Evolutionary conservation across 2,888 invertebrate genomes (phyloP), one percentile per base, ranked within the genome.

Genomic region (Poecilus cupreus): DNA sequence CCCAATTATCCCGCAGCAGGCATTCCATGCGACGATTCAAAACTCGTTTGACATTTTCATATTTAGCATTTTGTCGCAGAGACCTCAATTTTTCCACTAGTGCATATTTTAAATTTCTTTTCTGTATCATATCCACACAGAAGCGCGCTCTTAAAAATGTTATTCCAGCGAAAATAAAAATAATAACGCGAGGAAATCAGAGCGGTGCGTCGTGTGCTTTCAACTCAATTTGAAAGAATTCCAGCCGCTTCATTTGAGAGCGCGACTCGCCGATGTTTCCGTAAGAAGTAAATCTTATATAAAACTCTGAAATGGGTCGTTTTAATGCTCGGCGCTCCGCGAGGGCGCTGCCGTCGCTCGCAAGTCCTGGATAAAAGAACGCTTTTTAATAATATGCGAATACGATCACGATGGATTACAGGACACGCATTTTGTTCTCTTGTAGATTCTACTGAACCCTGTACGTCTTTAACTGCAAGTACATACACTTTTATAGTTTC

Each of bases 101-200:
- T 13, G 26, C 13, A 32, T 32, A 64, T 32, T 64, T 32, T 64
- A 32, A 32, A 64, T 26, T 32, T 32, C 32, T 13, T 64, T 64
- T 32, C 32, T 5, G 49, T 18, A 54, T 54, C 16, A 54, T 54
- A 54, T 54, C 54, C 54, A 54, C 49, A 49, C 49, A 49, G 13
- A 5, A 16, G 49, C n/a, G 49, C 2, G 49, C 4, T 49, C 5
- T 54, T 54, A 18, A 54, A 54, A 54, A 54, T 54, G 54, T 54
- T 54, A 54, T 54, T 54, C 54, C 5, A 49, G 10, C 2, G 54
- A 54, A 54, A 54, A 54, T 54, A 54, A 54, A 54, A 54, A 49
- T 49, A 3, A 49, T 49, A 49, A 49, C 4, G n/a, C 6, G 5
- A 49, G 4, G n/a, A 16, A 49, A 49, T 49, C 49, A 49, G 16